These are phyloP conservation scores for Holotrichia oblita DNA, from an alignment of 1,140 invertebrate genomes.

Conservation along the genomic window DNA sequence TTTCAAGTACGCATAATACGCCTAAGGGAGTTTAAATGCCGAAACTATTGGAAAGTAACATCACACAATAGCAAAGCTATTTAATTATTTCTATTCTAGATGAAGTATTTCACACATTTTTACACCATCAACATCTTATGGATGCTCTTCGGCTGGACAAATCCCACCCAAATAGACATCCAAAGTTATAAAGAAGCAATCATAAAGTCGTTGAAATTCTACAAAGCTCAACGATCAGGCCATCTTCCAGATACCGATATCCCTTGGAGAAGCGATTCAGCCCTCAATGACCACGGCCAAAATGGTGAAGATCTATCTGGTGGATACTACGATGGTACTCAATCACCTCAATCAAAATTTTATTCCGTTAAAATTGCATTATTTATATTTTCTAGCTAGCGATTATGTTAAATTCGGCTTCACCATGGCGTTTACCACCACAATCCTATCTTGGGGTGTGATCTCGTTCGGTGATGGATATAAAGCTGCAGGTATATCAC, in stretches of 20 bases:
- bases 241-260: conserved; percentile 67
- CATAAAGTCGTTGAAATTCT: conserved; percentile 69
- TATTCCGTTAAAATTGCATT: not conserved
- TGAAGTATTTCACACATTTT: not conserved
- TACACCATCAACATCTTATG: conserved; percentile 16
- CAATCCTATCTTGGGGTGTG: conserved; percentile 69
- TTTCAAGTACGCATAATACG: no score
- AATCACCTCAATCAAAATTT: not conserved
- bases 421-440: conserved; percentile 70
- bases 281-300: conserved; percentile 64
- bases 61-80: no score
- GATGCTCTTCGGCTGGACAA: not conserved
- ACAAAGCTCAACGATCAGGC: conserved; percentile 74
- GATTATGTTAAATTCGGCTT: conserved; percentile 75
- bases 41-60: no score
- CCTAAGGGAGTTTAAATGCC: no score
- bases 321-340: conserved; percentile 73
- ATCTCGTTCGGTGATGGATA: conserved; percentile 68
- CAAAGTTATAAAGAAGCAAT: conserved; percentile 67
- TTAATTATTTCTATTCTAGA: not conserved
- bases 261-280: conserved; percentile 69
- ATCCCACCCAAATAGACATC: conserved; percentile 31
- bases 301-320: conserved; percentile 70
- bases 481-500: conserved; percentile 55
- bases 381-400: conserved; percentile 63